Percentiles rank a stretch among this genome's conserved stretches.
Conservation (phyloP, 2,888 invertebrate genomes). For the Hemithea aestivaria region DNA sequence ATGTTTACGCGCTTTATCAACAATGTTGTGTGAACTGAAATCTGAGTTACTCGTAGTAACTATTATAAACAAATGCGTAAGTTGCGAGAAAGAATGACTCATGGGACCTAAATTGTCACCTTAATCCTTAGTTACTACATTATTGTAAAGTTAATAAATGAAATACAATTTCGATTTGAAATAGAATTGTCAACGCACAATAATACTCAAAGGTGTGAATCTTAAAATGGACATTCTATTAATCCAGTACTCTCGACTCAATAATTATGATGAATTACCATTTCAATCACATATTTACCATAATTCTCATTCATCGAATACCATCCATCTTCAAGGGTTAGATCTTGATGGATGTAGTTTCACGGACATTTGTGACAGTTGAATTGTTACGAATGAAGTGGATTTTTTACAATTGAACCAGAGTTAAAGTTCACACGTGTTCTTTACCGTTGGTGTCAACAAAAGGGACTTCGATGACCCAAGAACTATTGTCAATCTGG, state of each 20-base stretch:
- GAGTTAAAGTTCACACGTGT: constrained; percentile 73
- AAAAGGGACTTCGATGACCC: constrained; percentile 35
- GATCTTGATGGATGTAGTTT: constrained; percentile 53
- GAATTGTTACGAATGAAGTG: constrained; percentile 61
- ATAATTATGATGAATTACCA: constrained; percentile 64
- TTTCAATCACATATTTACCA: constrained; percentile 69
- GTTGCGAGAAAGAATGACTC: too few species aligned
- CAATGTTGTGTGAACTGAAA: constrained; percentile 15
- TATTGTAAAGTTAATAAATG: too few species aligned
- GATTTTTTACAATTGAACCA: constrained; percentile 43
- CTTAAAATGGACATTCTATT: constrained; percentile 42
- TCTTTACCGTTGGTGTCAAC: constrained; percentile 50
- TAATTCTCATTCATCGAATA: constrained; percentile 61
- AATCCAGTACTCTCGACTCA: constrained; percentile 37
- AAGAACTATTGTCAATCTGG: constrained; percentile 19
- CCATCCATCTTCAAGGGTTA: constrained; percentile 57
- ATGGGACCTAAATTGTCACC: too few species aligned
- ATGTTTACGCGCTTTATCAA: constrained; percentile 21
- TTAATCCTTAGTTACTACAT: too few species aligned
- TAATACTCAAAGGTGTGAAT: constrained; percentile 51
- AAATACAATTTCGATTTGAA: constrained; percentile 10
- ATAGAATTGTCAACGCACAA: constrained; percentile 21
- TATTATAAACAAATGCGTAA: constrained; percentile 12
- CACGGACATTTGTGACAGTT: constrained; percentile 70
- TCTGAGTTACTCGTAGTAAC: constrained; percentile 11